Percentiles rank a stretch among this genome's conserved stretches.
Evolutionary conservation across 1,140 invertebrate genomes (phyloP).

Genomic region (Micrasema minimum): DNA sequence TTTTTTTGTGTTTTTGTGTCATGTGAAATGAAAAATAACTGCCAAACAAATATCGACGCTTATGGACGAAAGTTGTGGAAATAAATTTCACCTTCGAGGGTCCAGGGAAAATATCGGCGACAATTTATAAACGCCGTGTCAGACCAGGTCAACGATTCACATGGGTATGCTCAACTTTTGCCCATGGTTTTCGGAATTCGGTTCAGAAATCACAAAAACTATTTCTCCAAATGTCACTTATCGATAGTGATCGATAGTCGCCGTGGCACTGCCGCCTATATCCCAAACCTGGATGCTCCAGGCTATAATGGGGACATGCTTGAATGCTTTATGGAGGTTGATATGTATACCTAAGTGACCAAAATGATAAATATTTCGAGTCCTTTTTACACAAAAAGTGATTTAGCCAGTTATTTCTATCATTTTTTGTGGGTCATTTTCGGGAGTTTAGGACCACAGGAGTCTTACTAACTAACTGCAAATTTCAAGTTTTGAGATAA

Average conservation of each 20-base stretch:
- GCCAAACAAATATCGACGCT: conserved; percentile 1
- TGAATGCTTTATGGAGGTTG: too few species aligned
- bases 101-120: conserved; percentile 14
- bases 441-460: too few species aligned
- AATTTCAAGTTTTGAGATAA: too few species aligned
- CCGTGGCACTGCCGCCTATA: background rate
- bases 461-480: too few species aligned
- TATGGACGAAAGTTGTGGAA: background rate
- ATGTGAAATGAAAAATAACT: background rate
- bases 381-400: too few species aligned
- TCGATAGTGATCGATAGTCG: conserved; percentile 17
- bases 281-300: background rate
- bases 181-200: background rate
- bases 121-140: conserved; percentile 24
- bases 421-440: too few species aligned
- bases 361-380: too few species aligned
- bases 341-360: too few species aligned
- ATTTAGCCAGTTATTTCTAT: too few species aligned
- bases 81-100: conserved; percentile 9
- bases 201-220: conserved; percentile 13
- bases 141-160: conserved; percentile 22
- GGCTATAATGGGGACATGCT: too few species aligned
- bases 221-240: conserved; percentile 13
- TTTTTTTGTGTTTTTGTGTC: too few species aligned
- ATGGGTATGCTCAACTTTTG: conserved; percentile 6